Evolutionary conservation across 2,888 invertebrate genomes (phyloP).

Genomic region (Slavum lentiscoides): DNA sequence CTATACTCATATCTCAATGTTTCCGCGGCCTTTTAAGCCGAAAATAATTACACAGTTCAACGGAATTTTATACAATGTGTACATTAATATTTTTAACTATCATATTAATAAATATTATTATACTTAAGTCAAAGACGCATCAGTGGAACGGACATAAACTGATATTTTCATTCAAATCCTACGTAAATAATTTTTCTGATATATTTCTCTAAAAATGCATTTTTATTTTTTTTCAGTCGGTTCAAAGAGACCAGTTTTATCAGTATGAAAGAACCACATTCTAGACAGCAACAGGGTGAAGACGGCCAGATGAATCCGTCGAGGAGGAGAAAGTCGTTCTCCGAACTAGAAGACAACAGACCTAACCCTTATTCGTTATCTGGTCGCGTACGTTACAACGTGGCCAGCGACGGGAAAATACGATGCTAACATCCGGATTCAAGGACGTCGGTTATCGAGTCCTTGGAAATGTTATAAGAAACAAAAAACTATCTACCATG

Average conservation of each 20-base stretch:
- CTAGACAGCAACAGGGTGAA: background rate
- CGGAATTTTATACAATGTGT: too few species aligned
- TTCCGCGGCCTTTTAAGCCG: too few species aligned
- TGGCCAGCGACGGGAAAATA: conserved; percentile 37
- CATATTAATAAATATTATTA: too few species aligned
- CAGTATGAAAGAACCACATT: conserved; percentile 39
- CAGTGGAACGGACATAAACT: too few species aligned
- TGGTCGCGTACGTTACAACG: conserved; percentile 40
- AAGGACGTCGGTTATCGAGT: conserved; percentile 46
- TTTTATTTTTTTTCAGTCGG: background rate
- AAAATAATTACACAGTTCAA: too few species aligned
- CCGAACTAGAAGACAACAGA: conserved; percentile 44
- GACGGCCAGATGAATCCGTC: background rate
- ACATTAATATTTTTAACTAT: too few species aligned
- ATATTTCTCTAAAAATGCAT: too few species aligned
- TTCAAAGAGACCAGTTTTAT: conserved; percentile 51
- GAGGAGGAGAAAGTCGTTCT: conserved; percentile 39
- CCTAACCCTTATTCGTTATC: conserved; percentile 11
- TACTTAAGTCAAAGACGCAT: too few species aligned
- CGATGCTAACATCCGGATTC: conserved; percentile 47
- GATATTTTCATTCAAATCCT: too few species aligned
- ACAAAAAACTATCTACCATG: background rate
- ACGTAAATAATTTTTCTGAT: too few species aligned
- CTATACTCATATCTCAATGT: too few species aligned
- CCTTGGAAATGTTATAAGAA: conserved; percentile 48